Conservation (phyloP, 2,113 vertebrate species). For the Pogona vitticeps region DNA sequence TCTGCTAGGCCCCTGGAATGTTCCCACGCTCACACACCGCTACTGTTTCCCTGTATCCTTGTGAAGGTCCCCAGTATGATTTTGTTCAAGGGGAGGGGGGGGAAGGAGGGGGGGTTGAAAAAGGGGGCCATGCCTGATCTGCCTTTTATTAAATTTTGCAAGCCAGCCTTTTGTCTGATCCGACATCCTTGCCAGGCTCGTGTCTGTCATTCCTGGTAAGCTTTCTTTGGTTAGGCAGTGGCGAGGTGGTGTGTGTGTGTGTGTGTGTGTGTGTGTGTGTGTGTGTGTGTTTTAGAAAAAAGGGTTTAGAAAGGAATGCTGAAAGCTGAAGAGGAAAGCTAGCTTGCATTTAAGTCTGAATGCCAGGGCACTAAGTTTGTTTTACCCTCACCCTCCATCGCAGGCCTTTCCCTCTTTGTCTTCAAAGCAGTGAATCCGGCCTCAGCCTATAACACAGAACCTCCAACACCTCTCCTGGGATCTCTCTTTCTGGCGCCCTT, state of each 20-base stretch:
- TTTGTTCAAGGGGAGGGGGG: background rate
- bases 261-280: background rate
- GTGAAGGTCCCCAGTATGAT: conserved; percentile 33
- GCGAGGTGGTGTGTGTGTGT: background rate
- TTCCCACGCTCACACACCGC: conserved; percentile 1
- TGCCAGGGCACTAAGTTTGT: background rate
- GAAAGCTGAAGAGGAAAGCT: background rate
- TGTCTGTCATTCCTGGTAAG: background rate
- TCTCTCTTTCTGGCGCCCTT: background rate
- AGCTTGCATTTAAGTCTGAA: background rate
- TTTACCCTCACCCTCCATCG: accelerated
- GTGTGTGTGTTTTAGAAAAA: background rate
- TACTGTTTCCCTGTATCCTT: conserved; percentile 39
- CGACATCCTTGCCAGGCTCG: background rate
- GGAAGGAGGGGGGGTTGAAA: no score
- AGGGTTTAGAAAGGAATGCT: background rate
- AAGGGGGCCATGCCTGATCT: no score
- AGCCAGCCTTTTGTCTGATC: background rate
- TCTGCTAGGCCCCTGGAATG: conserved; percentile 27
- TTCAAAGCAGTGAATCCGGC: no score
- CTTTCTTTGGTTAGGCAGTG: conserved; percentile 15
- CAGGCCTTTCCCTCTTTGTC: background rate
- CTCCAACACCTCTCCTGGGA: no score
- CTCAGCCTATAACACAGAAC: background rate
- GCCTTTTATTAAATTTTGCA: background rate